A percentile compares a stretch with the other conserved stretches of the same genome.
Evolutionary conservation across 1,140 invertebrate genomes (phyloP).

Genomic region (Phthorimaea operculella): DNA sequence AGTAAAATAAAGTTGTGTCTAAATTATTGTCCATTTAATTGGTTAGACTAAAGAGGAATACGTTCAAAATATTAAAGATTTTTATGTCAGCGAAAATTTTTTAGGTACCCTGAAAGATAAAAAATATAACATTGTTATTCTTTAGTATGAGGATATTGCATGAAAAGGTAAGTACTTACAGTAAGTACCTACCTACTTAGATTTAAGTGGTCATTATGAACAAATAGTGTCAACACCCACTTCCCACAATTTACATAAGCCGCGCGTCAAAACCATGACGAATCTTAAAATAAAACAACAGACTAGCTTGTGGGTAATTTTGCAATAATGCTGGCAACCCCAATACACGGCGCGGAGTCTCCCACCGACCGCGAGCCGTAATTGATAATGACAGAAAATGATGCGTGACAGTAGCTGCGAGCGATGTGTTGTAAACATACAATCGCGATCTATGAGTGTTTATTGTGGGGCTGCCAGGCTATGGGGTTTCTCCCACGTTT

Average conservation of each 20-base stretch:
- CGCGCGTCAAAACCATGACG: neutral
- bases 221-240: neutral
- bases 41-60: too few relatives aligned
- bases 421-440: slow-evolving; percentile 38
- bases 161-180: too few relatives aligned
- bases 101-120: too few relatives aligned
- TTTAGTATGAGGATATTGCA: too few relatives aligned
- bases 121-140: too few relatives aligned
- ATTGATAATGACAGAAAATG: slow-evolving; percentile 62
- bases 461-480: slow-evolving; percentile 19
- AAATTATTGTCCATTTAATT: neutral
- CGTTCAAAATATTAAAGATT: too few relatives aligned
- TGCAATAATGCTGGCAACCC: slow-evolving; percentile 35
- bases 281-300: slow-evolving; percentile 7
- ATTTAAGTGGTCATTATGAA: neutral
- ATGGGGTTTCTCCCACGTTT: too few relatives aligned
- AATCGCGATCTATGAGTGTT: slow-evolving; percentile 20
- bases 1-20: slow-evolving; percentile 11
- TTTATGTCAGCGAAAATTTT: too few relatives aligned
- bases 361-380: slow-evolving; percentile 42
- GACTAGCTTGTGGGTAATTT: slow-evolving; percentile 25
- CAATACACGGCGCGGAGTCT: slow-evolving; percentile 24
- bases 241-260: slow-evolving; percentile 1
- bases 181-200: neutral
- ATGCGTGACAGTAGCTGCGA: slow-evolving; percentile 57